phyloP scores from a whole-genome alignment of 2,113 vertebrate species.

The Equus przewalskii region DNA sequence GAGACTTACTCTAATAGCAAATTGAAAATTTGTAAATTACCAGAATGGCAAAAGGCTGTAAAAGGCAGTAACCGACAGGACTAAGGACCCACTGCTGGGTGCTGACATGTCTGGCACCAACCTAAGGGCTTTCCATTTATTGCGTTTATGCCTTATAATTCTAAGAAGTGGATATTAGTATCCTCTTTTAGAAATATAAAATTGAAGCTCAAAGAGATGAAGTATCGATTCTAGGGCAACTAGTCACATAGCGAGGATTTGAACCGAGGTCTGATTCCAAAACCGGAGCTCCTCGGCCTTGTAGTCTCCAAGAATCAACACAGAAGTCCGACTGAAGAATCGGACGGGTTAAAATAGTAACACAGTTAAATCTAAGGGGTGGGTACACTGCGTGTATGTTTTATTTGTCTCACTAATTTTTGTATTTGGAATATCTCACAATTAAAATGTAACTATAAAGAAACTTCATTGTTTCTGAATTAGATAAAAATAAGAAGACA shows the following conservation, averaged over 20 bases:
- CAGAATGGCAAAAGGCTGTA: not conserved
- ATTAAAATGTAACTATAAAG: not conserved
- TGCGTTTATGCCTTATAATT: not conserved
- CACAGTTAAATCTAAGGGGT: not conserved
- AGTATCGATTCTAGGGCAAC: not conserved
- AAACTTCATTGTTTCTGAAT: not conserved
- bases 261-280: not conserved
- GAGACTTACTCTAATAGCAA: not conserved
- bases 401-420: not conserved
- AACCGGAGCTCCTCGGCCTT: not conserved
- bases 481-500: slow-evolving; percentile 19
- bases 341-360: not conserved
- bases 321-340: not conserved
- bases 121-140: not conserved
- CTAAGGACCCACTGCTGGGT: not conserved
- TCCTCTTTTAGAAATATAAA: not conserved
- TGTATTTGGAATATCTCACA: not conserved
- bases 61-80: not conserved
- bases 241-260: not conserved
- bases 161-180: not conserved
- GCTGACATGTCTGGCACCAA: not conserved
- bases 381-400: not conserved
- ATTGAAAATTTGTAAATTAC: not conserved
- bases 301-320: not conserved
- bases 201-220: not conserved